Evolutionary conservation across 2,797 vertebrate species (phyloP).

Genomic region (Microctenopoma stevenorrisi): DNA sequence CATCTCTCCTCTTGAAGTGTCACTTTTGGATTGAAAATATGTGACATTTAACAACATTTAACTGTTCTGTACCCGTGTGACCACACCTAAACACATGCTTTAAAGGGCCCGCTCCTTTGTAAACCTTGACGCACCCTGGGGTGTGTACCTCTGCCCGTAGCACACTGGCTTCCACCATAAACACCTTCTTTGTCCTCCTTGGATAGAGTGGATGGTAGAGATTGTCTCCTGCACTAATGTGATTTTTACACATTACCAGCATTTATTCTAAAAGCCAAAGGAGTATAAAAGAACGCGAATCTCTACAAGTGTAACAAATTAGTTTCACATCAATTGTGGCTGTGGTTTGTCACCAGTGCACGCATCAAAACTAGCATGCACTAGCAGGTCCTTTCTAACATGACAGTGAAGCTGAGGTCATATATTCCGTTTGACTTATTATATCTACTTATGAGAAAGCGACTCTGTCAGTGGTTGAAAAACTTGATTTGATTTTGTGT

Average conservation of each 20-base stretch:
- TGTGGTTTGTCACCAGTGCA: slow-evolving; percentile 8
- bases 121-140: slow-evolving; percentile 67
- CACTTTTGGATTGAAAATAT: slow-evolving; percentile 26
- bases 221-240: background rate
- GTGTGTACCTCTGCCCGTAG: slow-evolving; percentile 58
- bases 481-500: background rate
- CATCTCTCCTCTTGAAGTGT: background rate
- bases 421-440: slow-evolving; percentile 8
- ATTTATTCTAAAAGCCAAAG: background rate
- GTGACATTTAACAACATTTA: slow-evolving; percentile 1
- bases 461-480: background rate
- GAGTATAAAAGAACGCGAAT: background rate
- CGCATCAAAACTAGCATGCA: background rate
- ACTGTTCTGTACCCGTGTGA: slow-evolving; percentile 5
- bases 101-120: slow-evolving; percentile 59
- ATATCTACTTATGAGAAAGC: background rate
- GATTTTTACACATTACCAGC: background rate
- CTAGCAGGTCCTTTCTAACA: background rate
- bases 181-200: slow-evolving; percentile 64
- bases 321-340: background rate
- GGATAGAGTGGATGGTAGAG: background rate
- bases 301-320: background rate
- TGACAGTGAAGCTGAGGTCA: slow-evolving; percentile 13
- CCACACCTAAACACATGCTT: slow-evolving; percentile 70
- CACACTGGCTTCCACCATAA: slow-evolving; percentile 60